phyloP scores from a whole-genome alignment of 2,113 vertebrate species.

The Ptychochromis oligacanthus region DNA sequence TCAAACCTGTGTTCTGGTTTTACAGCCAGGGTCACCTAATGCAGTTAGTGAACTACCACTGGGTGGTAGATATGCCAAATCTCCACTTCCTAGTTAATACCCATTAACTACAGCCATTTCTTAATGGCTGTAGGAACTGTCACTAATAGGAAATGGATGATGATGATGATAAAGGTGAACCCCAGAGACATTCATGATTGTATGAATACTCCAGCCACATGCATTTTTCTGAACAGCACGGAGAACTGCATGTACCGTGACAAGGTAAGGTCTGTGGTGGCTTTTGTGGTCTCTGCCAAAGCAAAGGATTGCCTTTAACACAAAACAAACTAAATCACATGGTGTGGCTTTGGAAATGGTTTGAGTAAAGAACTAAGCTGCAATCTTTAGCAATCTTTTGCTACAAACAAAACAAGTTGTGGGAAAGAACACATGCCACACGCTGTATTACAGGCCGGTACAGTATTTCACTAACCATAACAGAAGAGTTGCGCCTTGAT shows the following conservation, averaged over 20 bases:
- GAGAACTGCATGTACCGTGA: background rate
- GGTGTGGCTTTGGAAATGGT: background rate
- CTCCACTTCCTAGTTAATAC: too few species aligned
- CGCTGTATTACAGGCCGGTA: background rate
- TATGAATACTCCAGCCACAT: background rate
- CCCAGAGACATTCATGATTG: background rate
- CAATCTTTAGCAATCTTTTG: background rate
- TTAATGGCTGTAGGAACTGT: too few species aligned
- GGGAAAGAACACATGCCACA: background rate
- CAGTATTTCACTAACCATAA: constrained; percentile 84
- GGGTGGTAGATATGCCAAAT: background rate
- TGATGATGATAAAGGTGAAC: background rate
- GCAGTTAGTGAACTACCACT: background rate
- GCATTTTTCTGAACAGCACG: background rate
- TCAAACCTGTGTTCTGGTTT: background rate
- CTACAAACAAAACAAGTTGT: constrained; percentile 12
- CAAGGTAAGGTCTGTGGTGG: constrained; percentile 30
- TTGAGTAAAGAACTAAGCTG: background rate
- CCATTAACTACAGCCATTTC: background rate
- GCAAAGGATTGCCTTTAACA: constrained; percentile 15
- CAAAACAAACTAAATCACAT: constrained; percentile 35
- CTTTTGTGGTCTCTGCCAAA: constrained; percentile 35
- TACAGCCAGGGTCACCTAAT: background rate
- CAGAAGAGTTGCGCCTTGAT: constrained; percentile 90
- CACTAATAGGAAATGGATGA: background rate